phyloP scores from a whole-genome alignment of 2,797 vertebrate genomes.

The Emydoidea blandingii region DNA sequence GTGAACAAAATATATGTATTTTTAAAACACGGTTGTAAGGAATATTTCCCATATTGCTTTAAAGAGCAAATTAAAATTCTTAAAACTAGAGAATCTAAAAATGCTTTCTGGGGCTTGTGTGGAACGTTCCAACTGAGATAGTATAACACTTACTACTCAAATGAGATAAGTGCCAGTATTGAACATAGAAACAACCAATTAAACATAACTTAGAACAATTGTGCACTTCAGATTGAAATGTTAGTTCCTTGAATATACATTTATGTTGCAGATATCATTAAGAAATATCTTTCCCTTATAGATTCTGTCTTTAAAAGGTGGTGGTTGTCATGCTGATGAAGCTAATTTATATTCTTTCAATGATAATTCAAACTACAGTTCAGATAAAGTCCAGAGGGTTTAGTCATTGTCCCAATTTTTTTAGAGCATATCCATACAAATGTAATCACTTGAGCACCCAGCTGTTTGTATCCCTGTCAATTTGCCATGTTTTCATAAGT shows the following conservation, averaged over 20 bases:
- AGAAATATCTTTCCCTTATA: not conserved
- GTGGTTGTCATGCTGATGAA: not conserved
- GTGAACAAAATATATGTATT: not conserved
- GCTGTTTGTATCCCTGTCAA: conserved; percentile 26
- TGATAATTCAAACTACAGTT: conserved; percentile 10
- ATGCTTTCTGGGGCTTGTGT: not conserved
- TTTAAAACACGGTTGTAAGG: conserved; percentile 21
- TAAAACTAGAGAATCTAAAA: not conserved
- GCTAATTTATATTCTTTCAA: not conserved
- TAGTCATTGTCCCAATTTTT: not conserved
- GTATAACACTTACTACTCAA: not conserved
- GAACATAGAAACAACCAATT: conserved; percentile 24
- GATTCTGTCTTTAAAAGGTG: not conserved
- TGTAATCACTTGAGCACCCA: not conserved
- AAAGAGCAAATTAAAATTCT: conserved; percentile 30
- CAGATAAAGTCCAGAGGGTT: not conserved
- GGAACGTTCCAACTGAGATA: conserved; percentile 26
- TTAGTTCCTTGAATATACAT: not conserved
- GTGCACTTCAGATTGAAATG: conserved; percentile 20
- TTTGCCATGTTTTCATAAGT: conserved; percentile 39
- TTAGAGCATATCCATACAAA: not conserved
- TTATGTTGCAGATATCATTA: not conserved
- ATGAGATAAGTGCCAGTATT: not conserved
- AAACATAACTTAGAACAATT: not conserved
- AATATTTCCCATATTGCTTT: conserved; percentile 21